phyloP scores from a whole-genome alignment of 1,140 invertebrate genomes.

The Ephestia elutella region DNA sequence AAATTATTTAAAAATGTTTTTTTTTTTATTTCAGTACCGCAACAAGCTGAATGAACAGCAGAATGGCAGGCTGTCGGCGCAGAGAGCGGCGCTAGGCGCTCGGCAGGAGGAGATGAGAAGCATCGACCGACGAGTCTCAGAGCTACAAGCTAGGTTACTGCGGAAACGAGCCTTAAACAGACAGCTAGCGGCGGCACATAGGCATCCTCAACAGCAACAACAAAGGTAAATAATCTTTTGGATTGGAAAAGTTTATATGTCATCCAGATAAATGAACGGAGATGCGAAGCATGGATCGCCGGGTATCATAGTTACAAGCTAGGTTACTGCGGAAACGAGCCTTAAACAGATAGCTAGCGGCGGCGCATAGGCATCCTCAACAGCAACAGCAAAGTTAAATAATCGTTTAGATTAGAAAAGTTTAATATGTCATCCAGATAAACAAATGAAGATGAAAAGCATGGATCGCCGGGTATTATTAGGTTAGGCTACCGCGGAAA shows the following conservation, averaged over 20 bases:
- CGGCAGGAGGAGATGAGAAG: slow-evolving; percentile 91
- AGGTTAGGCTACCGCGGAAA: slow-evolving; percentile 91
- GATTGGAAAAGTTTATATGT: neutral
- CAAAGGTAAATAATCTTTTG: slow-evolving; percentile 36
- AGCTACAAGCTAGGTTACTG: slow-evolving; percentile 92
- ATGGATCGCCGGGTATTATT: slow-evolving; percentile 94
- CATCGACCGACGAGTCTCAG: slow-evolving; percentile 94
- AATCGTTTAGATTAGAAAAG: neutral
- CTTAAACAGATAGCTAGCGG: slow-evolving; percentile 89
- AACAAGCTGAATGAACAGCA: slow-evolving; percentile 97
- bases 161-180: slow-evolving; percentile 90
- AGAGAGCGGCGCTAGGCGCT: slow-evolving; percentile 88
- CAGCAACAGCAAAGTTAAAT: slow-evolving; percentile 38
- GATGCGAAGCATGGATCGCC: slow-evolving; percentile 86
- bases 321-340: slow-evolving; percentile 90
- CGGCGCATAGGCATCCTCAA: slow-evolving; percentile 77
- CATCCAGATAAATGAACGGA: neutral
- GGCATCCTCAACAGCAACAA: slow-evolving; percentile 43
- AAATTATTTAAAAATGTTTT: neutral
- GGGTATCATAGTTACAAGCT: slow-evolving; percentile 94
- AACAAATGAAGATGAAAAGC: slow-evolving; percentile 86
- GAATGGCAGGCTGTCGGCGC: slow-evolving; percentile 88
- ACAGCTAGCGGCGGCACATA: slow-evolving; percentile 86
- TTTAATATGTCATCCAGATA: neutral
- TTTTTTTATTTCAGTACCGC: slow-evolving; percentile 82